Evolutionary conservation across 2,888 invertebrate species (phyloP).

Genomic region (Stenurella melanura): DNA sequence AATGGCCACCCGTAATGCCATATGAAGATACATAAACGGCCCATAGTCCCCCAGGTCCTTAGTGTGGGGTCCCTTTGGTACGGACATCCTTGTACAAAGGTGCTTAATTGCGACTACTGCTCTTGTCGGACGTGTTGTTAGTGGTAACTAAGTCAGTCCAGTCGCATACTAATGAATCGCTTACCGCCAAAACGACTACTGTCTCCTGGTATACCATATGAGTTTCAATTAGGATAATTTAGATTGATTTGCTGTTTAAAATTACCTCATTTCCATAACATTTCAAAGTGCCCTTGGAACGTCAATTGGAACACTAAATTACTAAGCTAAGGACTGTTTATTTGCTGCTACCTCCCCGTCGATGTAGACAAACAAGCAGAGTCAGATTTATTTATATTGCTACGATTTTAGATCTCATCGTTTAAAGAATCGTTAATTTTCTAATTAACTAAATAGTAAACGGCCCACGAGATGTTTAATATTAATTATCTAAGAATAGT

Average conservation of each 20-base stretch:
- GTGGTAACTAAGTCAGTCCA: constrained; percentile 53
- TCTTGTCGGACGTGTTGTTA: constrained; percentile 57
- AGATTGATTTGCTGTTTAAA: constrained; percentile 54
- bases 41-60: constrained; percentile 44
- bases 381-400: constrained; percentile 17
- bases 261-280: constrained; percentile 46
- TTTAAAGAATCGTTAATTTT: neutral
- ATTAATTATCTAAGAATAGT: neutral
- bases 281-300: constrained; percentile 38
- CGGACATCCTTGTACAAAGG: constrained; percentile 54
- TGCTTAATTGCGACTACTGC: constrained; percentile 59
- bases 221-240: constrained; percentile 58
- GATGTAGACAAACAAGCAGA: constrained; percentile 11
- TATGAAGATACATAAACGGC: constrained; percentile 32
- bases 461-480: neutral
- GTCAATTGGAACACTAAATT: constrained; percentile 23
- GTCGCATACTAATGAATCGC: constrained; percentile 58
- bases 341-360: constrained; percentile 15
- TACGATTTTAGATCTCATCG: constrained; percentile 5
- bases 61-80: constrained; percentile 55
- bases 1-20: constrained; percentile 43
- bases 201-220: constrained; percentile 41
- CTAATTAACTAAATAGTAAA: constrained; percentile 13
- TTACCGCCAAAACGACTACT: constrained; percentile 54
- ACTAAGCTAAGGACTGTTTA: constrained; percentile 23